Evolutionary conservation across 92 coral and sea anemone species (phyloP), one percentile per base, ranked within the genome.

Genomic region (Epizoanthus stellaris): DNA sequence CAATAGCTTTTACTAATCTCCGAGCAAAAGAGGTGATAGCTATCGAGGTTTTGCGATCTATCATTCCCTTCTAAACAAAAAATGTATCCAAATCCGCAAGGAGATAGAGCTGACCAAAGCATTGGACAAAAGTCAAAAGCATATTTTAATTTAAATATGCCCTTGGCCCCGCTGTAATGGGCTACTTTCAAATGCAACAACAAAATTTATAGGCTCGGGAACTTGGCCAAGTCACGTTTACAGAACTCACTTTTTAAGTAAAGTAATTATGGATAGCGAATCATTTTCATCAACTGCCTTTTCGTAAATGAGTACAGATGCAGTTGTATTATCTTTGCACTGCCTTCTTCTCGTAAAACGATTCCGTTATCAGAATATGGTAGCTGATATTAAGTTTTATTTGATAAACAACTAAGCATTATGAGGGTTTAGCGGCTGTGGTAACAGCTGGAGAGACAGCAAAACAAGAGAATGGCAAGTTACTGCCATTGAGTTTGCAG

Each of bases 141-240:
- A 6, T 68, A 43, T 79, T 61, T 42, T 62, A 62, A 40, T 64
- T 12, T 36, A 6, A 6, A 6, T 39, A 20, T 79, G 62, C 20
- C 83, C 83, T 79, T 79, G 83, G 83, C 83, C 83, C 16, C 15
- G 13, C 2, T 38, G 17, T 79, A 59, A 63, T 79, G 59, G 45
- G 71, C 72, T 79, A 5, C 61, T 63, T 64, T 64, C n/a, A 43
- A 79, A 79, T 79, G 83, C 83, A 63, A 63, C 60, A 63, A 79
- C 72, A 79, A 76, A 60, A 52, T 52, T 59, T 59, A 34, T 57
- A 5, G 43, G 67, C 52, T 58, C 8, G 68, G 49, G 73, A 38
- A 68, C 43, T 5, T 14, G 19, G 81, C 66, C 47, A 76, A 42
- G 83, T 79, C 73, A 79, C 83, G 72, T 20, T 63, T 64, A 7